These are phyloP conservation scores for Callorhinus ursinus DNA, from an alignment of 2,113 vertebrate genomes.

Conservation along the genomic window DNA sequence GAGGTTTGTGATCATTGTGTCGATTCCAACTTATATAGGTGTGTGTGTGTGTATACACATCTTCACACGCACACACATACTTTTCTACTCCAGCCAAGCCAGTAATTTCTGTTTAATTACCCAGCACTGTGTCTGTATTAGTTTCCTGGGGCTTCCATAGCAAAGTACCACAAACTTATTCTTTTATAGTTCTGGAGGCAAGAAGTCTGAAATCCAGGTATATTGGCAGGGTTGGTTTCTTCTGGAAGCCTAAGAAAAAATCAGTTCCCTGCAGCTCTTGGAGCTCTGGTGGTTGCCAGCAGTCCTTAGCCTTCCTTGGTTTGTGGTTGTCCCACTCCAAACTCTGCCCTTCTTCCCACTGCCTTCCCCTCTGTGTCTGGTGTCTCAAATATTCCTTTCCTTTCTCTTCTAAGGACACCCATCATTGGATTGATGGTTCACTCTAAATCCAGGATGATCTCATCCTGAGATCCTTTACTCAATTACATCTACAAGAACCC, in stretches of 20 bases:
- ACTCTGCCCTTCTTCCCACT: neutral
- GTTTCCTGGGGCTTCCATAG: neutral
- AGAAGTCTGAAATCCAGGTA: neutral
- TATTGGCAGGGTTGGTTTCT: too few species aligned
- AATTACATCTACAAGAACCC: neutral
- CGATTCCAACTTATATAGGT: neutral
- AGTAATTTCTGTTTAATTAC: neutral
- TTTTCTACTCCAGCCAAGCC: neutral
- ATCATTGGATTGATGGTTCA: neutral
- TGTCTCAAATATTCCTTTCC: neutral
- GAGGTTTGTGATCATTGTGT: neutral
- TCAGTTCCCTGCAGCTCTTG: neutral
- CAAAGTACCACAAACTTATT: neutral
- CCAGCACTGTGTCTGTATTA: neutral
- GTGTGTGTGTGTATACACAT: rapidly evolving
- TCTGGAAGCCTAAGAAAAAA: neutral
- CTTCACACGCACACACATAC: rapidly evolving
- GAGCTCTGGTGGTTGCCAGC: neutral
- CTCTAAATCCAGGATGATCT: neutral
- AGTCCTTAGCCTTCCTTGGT: neutral
- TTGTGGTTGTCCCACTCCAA: neutral
- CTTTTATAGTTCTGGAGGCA: neutral
- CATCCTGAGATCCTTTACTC: neutral
- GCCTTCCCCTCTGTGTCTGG: neutral
- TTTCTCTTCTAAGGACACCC: neutral